Base-by-base conservation (phyloP, 1,140 invertebrate genomes). In the Hyphantria cunea region DNA sequence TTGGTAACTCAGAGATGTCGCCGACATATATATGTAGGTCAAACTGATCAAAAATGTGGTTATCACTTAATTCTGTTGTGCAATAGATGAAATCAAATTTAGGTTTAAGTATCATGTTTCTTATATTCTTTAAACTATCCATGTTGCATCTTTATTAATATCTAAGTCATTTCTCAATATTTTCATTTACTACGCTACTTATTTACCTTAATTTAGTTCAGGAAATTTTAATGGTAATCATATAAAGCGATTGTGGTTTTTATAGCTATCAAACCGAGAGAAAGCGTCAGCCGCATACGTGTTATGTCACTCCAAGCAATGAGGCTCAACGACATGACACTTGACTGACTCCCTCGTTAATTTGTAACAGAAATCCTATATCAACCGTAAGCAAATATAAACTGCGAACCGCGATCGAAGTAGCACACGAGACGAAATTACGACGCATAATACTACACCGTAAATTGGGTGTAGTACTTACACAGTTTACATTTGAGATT, bases 331-430 rank as follows among this genome's bases (percentile, higher is more conserved):
- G 64, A 64, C 53, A 52, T 78, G 81, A 85, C 85, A 84, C 79
- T 77, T 84, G 80, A 86, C 78, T 84, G 82, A 85, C 78, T 82
- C 64, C 62, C 77, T 83, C 76, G 76, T 86, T 88, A 86, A 85
- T 88, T 86, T 79, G 82, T 80, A 78, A 80, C 74, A 64, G 76
- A 75, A 74, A 76, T 74, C 74, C 64, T 58, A 68, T 70, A 66
- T 65, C 49, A 25, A 49, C 59, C 42, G 56, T 44, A 60, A 51
- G 56, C 48, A 12, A 49, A 49, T 51, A 44, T 60, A 60, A 51
- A 51, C 41, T 48, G 12, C 8, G 44, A 65, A 58, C 37, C 14
- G 17, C 44, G 52, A 50, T 60, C 25, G 34, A 42, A 49, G 45
- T 37, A 42, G 17, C 60, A 52, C 52, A 60, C 45, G 12, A 42